Evolutionary conservation across 2,888 invertebrate species (phyloP).

Genomic region (Anticlea derivata): DNA sequence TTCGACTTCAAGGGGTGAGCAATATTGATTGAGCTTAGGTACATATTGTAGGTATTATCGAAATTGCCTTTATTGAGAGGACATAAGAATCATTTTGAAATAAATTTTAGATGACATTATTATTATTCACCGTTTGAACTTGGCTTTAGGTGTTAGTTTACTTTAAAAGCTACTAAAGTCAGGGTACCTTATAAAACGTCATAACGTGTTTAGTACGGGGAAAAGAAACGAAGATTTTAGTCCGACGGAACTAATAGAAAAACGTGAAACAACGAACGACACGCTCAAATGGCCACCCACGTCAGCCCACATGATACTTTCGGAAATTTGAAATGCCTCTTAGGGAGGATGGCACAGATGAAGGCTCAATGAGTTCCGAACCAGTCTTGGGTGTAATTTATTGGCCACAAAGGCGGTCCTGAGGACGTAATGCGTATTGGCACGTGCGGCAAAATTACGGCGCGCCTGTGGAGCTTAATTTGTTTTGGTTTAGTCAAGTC

Average conservation of each 20-base stretch:
- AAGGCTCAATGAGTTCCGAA: constrained; percentile 16
- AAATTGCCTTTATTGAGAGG: too few species aligned
- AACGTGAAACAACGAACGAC: not conserved
- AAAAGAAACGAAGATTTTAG: not conserved
- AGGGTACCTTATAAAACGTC: too few species aligned
- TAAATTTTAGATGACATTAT: too few species aligned
- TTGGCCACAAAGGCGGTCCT: constrained; percentile 18
- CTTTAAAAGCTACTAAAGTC: too few species aligned
- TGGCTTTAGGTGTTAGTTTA: too few species aligned
- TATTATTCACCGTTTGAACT: too few species aligned
- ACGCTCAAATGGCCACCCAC: not conserved
- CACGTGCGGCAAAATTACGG: constrained; percentile 28
- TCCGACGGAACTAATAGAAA: constrained; percentile 1
- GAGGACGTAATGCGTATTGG: constrained; percentile 29
- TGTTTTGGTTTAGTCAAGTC: constrained; percentile 17
- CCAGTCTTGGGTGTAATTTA: constrained; percentile 26
- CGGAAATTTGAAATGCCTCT: constrained; percentile 10
- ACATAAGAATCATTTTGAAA: too few species aligned
- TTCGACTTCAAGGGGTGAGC: too few species aligned
- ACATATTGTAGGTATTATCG: too few species aligned
- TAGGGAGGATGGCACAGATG: constrained; percentile 7
- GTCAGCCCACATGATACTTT: constrained; percentile 2
- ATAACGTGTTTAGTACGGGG: too few species aligned
- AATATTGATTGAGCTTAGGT: too few species aligned
- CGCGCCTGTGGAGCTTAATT: constrained; percentile 19